Evolutionary conservation across 2,888 invertebrate species (phyloP).

Genomic region (Dasypolia templi): DNA sequence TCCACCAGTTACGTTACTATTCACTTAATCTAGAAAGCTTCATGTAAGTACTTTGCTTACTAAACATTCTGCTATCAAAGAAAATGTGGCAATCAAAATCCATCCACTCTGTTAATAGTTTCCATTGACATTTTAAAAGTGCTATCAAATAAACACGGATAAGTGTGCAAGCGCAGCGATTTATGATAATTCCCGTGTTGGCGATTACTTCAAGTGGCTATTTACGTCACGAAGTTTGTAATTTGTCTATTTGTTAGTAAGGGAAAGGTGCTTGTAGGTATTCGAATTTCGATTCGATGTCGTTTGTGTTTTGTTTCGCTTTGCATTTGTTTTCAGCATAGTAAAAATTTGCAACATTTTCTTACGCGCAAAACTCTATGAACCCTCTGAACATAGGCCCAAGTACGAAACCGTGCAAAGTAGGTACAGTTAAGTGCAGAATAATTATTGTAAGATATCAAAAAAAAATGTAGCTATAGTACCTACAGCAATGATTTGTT

Average conservation of each 20-base stretch:
- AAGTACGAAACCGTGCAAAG: too few relatives aligned
- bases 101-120: constrained; percentile 20
- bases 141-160: constrained; percentile 50
- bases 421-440: too few relatives aligned
- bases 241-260: constrained; percentile 13
- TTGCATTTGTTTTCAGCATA: neutral
- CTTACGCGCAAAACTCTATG: too few relatives aligned
- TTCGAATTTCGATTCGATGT: constrained; percentile 24
- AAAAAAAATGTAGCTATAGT: too few relatives aligned
- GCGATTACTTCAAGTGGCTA: constrained; percentile 44
- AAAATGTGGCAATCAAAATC: constrained; percentile 16
- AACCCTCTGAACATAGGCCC: too few relatives aligned
- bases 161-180: constrained; percentile 36
- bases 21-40: neutral
- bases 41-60: neutral
- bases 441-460: too few relatives aligned
- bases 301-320: neutral
- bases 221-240: constrained; percentile 52
- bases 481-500: too few relatives aligned
- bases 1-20: neutral
- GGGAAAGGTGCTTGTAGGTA: neutral
- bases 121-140: constrained; percentile 52
- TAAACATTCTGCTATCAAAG: constrained; percentile 9
- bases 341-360: too few relatives aligned
- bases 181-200: constrained; percentile 56